These are phyloP conservation scores for Deladenus siricidicola DNA, from an alignment of 2,888 invertebrate genomes.

Conservation along the genomic window DNA sequence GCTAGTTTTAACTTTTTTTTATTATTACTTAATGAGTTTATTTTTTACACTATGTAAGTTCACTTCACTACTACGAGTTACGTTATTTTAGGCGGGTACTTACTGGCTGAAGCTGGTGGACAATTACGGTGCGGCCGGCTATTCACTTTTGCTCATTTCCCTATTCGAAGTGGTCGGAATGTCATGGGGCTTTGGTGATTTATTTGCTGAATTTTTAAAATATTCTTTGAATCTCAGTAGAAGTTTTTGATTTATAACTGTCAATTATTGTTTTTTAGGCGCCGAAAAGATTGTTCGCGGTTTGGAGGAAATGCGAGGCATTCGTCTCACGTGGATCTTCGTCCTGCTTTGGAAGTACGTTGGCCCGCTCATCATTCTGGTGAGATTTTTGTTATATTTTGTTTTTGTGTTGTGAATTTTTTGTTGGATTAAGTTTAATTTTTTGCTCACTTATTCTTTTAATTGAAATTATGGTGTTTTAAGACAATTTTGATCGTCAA, in stretches of 20 bases:
- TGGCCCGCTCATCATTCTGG: constrained; percentile 74
- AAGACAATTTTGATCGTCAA: no score
- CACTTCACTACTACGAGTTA: no score
- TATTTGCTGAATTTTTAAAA: no score
- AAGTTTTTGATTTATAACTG: not conserved
- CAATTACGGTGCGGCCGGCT: constrained; percentile 58
- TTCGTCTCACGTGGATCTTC: constrained; percentile 71
- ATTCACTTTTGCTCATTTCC: constrained; percentile 79
- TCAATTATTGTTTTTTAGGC: constrained; percentile 29
- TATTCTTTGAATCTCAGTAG: not conserved
- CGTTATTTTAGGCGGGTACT: constrained; percentile 68
- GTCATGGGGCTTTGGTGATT: constrained; percentile 72
- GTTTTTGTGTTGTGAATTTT: not conserved
- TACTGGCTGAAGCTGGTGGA: constrained; percentile 77
- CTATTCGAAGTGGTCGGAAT: constrained; percentile 83
- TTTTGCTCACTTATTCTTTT: no score
- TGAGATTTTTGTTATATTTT: constrained; percentile 54
- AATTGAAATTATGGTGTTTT: no score
- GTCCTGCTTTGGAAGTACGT: constrained; percentile 77
- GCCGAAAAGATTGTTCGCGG: constrained; percentile 68
- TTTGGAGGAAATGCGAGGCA: constrained; percentile 74
- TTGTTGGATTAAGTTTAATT: no score
- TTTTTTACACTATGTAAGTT: no score
- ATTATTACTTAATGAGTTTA: no score
- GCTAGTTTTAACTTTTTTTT: no score